Base-by-base conservation (phyloP, 1,140 invertebrate species). In the Drosophila lini region DNA sequence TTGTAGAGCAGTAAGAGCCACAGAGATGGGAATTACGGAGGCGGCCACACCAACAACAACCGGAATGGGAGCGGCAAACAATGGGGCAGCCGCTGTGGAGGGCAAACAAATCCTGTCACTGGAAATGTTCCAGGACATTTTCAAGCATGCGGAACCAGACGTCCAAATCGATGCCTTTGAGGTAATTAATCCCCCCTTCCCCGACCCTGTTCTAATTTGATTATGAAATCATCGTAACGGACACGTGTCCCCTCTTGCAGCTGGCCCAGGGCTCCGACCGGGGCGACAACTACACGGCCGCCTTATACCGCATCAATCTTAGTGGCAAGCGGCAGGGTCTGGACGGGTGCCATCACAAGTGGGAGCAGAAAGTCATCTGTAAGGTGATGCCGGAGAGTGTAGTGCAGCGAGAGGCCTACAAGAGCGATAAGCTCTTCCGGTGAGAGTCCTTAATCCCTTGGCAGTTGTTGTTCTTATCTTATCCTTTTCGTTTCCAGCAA, bases 281-380 rank as follows among this genome's bases (percentile, higher is more conserved):
- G 40, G 95, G 95, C 7, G 95, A 96, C 71, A 96, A 96, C 85
- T 96, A 96, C 75, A 96, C 95, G 0, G 95, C 95, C 10, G 95
- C 95, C 93, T 89, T 96, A 1, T 96, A 96, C 82, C 94, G 95
- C 15, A 93, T 96, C 36, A 92, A 93, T 1, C 88, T 95, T 0
- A 94, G 94, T 69, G 95, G 95, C 0, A 92, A 92, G 7, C 93
- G 93, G 25, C 93, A 93, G 36, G 59, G 82, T 6, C 78, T 78
- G 36, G 78, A 93, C 19, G 91, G 91, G 0, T 92, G 92, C 48
- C 90, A 80, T 61, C 80, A 36, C 76, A 92, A 56, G 19, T 96
- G 95, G 94, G 92, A 94, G 50, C 93, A 93, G 31, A 94, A 94
- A 8, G 93, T 96, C 8, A 95, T 96, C 44, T 96, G 95, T 90